A percentile compares a stretch with the other conserved stretches of the same genome.
These are phyloP conservation scores for Papilio polytes DNA, from an alignment of 1,140 invertebrate genomes.

Conservation along the genomic window DNA sequence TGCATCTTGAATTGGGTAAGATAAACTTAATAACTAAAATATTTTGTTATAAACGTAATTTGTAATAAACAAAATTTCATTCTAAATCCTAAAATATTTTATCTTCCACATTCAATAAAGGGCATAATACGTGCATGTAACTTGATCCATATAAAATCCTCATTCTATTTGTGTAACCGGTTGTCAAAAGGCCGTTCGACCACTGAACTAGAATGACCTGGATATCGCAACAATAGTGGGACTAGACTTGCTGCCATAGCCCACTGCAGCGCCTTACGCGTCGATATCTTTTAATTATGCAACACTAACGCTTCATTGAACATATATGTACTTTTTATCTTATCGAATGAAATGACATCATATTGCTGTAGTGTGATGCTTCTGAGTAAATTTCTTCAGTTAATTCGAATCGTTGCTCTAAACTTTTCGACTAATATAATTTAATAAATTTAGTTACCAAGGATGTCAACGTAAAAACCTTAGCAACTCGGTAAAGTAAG, in stretches of 20 bases:
- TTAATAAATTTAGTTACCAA: too few species aligned
- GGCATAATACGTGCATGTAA: background rate
- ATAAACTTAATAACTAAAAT: too few species aligned
- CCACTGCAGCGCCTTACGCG: conserved; percentile 5
- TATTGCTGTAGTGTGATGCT: background rate
- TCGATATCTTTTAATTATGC: conserved; percentile 30
- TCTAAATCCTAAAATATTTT: background rate
- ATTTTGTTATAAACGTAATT: too few species aligned
- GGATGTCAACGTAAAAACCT: too few species aligned
- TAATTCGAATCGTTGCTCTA: too few species aligned
- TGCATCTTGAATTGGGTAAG: too few species aligned
- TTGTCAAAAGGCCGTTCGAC: conserved; percentile 58
- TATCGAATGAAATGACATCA: background rate
- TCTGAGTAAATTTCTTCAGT: too few species aligned
- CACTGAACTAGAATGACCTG: conserved; percentile 70
- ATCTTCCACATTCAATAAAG: background rate
- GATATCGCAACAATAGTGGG: conserved; percentile 63
- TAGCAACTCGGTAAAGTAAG: background rate
- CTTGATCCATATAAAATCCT: conserved; percentile 32
- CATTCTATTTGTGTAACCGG: conserved; percentile 32
- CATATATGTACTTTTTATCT: background rate
- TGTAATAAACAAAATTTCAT: too few species aligned
- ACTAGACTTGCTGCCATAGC: conserved; percentile 21
- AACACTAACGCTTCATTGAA: conserved; percentile 13
- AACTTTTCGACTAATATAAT: too few species aligned